phyloP scores from a whole-genome alignment of 1,140 invertebrate species.

The Muscidifurax raptorellus region DNA sequence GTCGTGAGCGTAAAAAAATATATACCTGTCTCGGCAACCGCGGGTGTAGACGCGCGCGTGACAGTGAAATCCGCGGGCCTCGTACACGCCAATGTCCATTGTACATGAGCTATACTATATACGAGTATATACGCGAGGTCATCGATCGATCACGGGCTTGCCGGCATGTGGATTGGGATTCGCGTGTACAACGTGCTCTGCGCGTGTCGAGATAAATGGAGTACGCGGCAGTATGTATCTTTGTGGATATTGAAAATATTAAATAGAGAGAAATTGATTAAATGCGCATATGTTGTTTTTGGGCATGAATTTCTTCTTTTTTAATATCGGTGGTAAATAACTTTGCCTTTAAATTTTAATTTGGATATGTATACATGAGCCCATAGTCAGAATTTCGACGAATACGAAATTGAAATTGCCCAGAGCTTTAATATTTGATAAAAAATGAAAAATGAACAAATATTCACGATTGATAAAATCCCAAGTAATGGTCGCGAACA shows the following conservation, averaged over 20 bases:
- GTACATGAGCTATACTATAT: background rate
- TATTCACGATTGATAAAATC: too few relatives aligned
- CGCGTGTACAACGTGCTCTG: background rate
- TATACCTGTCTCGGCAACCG: background rate
- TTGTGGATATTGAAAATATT: background rate
- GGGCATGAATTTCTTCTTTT: too few relatives aligned
- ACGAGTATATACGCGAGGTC: too few relatives aligned
- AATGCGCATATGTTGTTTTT: background rate
- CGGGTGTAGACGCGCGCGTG: background rate
- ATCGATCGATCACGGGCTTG: conserved; percentile 13
- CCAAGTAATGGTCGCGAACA: too few relatives aligned
- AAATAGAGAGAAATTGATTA: background rate
- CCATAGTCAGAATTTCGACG: too few relatives aligned
- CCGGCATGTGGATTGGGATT: background rate
- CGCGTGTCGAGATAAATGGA: background rate
- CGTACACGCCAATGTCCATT: background rate
- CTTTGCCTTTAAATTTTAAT: too few relatives aligned
- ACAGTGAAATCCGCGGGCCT: background rate
- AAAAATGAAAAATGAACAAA: too few relatives aligned
- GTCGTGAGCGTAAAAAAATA: background rate
- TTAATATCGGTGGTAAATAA: too few relatives aligned
- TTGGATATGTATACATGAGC: too few relatives aligned
- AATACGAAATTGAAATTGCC: too few relatives aligned
- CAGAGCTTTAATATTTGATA: too few relatives aligned
- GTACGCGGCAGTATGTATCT: background rate